Conservation (phyloP, 1,140 invertebrate species). For the Leptinotarsa undecemlineata region DNA sequence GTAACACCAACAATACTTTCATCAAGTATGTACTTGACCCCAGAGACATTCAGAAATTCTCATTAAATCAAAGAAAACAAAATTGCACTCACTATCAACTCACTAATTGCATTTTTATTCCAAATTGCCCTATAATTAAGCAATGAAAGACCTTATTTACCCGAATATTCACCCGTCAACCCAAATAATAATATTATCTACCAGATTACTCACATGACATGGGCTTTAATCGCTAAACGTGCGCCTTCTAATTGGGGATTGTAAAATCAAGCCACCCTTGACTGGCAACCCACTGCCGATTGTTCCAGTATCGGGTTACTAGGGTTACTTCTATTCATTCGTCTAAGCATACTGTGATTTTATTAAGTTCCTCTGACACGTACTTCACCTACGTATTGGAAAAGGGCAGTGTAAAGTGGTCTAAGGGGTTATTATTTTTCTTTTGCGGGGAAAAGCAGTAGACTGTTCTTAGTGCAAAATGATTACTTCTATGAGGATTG, state of each 20-base stretch:
- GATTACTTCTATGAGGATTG: background rate
- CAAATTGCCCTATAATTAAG: constrained; percentile 21
- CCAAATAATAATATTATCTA: constrained; percentile 31
- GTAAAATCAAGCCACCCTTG: constrained; percentile 32
- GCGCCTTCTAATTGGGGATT: constrained; percentile 31
- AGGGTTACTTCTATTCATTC: constrained; percentile 32
- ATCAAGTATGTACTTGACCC: no score
- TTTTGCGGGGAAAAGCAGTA: no score
- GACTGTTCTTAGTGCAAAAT: no score
- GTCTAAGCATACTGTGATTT: constrained; percentile 23
- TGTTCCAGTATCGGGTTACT: constrained; percentile 31
- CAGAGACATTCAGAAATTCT: background rate
- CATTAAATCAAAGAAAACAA: constrained; percentile 1
- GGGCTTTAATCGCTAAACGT: constrained; percentile 23
- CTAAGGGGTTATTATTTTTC: background rate
- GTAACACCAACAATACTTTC: no score
- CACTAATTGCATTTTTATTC: constrained; percentile 18
- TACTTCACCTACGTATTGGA: constrained; percentile 21
- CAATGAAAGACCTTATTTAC: constrained; percentile 26
- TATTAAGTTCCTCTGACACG: constrained; percentile 29
- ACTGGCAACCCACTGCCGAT: constrained; percentile 26
- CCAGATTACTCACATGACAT: constrained; percentile 29
- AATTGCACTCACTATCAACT: constrained; percentile 11
- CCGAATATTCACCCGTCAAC: constrained; percentile 16
- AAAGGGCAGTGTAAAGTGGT: background rate